Evolutionary conservation across 30 jellyfish, hydroid and myxozoan genomes (phyloP).

Genomic region (Catostylus mosaicus): DNA sequence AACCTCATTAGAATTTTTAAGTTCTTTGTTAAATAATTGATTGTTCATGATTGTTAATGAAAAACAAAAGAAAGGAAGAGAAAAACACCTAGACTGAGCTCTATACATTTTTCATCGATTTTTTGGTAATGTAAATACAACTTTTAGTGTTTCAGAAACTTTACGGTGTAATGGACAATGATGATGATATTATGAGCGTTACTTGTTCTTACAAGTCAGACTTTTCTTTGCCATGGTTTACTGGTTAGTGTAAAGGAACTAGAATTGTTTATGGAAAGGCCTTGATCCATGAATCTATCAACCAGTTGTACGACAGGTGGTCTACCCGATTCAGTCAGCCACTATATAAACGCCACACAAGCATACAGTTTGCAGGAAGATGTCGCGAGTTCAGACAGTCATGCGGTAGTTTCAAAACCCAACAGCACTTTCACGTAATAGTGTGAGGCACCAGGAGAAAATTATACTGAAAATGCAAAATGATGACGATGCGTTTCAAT

Average conservation of each 20-base stretch:
- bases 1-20: too few relatives aligned
- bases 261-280: slow-evolving; percentile 33
- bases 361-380: not conserved
- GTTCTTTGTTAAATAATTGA: too few relatives aligned
- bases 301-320: slow-evolving; percentile 13
- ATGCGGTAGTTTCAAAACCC: not conserved
- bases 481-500: slow-evolving; percentile 14
- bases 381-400: not conserved
- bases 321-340: not conserved
- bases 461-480: not conserved
- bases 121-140: too few relatives aligned
- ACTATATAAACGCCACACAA: slow-evolving; percentile 4
- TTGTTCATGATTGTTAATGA: too few relatives aligned
- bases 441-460: not conserved
- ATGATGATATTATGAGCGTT: too few relatives aligned
- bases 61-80: too few relatives aligned
- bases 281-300: slow-evolving; percentile 16
- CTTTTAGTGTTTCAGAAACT: too few relatives aligned
- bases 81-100: too few relatives aligned
- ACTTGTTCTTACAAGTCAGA: too few relatives aligned
- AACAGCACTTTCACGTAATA: not conserved
- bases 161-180: not conserved
- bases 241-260: not conserved
- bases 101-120: too few relatives aligned
- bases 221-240: not conserved